Evolutionary conservation across 2,888 invertebrate genomes (phyloP).

Genomic region (Pantelozetes paolii): DNA sequence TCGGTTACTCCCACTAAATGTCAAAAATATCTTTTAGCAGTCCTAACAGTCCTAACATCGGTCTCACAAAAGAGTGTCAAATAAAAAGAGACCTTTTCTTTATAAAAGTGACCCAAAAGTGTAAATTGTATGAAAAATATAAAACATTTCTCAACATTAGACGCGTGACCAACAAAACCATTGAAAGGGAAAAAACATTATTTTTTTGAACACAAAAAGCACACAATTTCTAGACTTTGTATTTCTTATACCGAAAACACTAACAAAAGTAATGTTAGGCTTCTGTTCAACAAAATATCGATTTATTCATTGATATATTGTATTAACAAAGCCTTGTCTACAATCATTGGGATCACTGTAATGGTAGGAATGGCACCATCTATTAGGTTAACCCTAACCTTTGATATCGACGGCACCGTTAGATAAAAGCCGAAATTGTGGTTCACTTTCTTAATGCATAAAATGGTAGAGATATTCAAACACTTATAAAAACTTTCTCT

Average conservation of each 20-base stretch:
- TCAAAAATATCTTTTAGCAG: conserved; percentile 1
- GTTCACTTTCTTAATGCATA: no score
- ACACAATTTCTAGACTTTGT: background rate
- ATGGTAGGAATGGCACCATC: conserved; percentile 9
- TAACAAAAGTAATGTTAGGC: background rate
- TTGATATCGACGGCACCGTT: background rate
- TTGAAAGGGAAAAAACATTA: conserved; percentile 1
- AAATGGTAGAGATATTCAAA: no score
- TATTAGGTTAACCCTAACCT: background rate
- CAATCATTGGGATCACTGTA: background rate
- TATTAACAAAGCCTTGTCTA: background rate
- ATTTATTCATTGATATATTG: background rate
- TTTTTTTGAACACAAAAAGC: background rate
- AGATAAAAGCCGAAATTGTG: background rate
- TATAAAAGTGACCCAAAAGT: background rate
- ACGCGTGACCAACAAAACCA: conserved; percentile 29
- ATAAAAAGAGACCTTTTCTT: conserved; percentile 10
- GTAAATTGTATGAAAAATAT: background rate
- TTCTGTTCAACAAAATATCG: background rate
- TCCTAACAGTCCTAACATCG: background rate
- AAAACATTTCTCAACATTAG: background rate
- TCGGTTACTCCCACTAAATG: conserved; percentile 6
- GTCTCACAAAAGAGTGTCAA: background rate
- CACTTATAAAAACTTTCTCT: no score
- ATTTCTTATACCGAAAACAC: background rate